Evolutionary conservation across 2,797 vertebrate genomes (phyloP).

Genomic region (Phrynocephalus vlangalii): DNA sequence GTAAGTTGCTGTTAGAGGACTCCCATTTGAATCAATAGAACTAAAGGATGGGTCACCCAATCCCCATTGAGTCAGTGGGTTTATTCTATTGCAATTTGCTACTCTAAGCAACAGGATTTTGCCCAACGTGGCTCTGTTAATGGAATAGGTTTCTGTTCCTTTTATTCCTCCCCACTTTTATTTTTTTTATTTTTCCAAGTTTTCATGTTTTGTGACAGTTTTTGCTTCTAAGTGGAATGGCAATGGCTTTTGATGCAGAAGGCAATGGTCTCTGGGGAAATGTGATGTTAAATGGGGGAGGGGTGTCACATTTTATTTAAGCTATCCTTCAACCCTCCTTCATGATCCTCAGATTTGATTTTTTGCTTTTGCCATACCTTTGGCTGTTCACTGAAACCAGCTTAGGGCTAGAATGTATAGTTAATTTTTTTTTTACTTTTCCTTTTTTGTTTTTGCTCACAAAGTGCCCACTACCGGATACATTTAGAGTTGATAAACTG

Average conservation of each 20-base stretch:
- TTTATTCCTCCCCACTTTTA: too few relatives aligned
- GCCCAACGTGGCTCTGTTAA: too few relatives aligned
- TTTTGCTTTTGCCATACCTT: background rate
- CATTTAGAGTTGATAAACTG: background rate
- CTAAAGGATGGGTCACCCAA: too few relatives aligned
- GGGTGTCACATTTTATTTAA: background rate
- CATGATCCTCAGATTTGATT: background rate
- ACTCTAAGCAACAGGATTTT: too few relatives aligned
- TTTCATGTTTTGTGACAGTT: background rate
- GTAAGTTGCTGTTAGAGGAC: too few relatives aligned
- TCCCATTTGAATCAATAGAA: too few relatives aligned
- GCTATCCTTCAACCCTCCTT: background rate
- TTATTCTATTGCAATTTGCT: too few relatives aligned
- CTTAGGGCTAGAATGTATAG: background rate
- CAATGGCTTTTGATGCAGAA: background rate
- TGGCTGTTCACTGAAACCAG: too few relatives aligned
- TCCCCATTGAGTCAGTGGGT: too few relatives aligned
- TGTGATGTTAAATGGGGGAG: background rate
- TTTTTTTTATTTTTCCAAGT: background rate
- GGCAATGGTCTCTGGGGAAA: background rate
- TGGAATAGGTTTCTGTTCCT: too few relatives aligned
- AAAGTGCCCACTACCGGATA: background rate
- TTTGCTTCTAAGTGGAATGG: background rate
- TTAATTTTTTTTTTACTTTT: too few relatives aligned
- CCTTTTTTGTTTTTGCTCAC: background rate